Conservation (phyloP, 2,888 invertebrate genomes). For the Barypeithes pellucidus region DNA sequence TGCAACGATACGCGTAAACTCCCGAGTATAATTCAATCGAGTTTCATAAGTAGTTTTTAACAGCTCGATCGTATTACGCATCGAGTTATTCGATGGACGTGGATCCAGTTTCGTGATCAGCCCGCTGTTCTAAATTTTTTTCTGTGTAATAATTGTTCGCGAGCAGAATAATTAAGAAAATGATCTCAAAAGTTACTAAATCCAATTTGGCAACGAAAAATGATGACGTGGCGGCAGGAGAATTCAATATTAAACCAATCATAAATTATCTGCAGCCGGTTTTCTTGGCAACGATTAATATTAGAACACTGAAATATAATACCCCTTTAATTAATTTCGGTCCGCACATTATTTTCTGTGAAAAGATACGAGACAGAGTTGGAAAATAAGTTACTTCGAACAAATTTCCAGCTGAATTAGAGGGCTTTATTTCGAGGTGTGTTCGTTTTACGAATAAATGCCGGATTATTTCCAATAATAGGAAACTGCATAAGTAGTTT, state of each 20-base stretch:
- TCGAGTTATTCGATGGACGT: too few species aligned
- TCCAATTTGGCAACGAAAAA: not conserved
- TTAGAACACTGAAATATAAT: not conserved
- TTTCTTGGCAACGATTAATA: slow-evolving; percentile 14
- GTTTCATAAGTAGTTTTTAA: too few species aligned
- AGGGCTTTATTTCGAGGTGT: not conserved
- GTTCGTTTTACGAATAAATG: too few species aligned
- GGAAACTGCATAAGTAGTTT: too few species aligned
- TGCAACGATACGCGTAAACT: too few species aligned
- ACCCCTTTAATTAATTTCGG: not conserved
- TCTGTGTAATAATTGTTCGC: too few species aligned
- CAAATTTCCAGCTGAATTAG: not conserved
- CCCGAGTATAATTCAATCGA: too few species aligned
- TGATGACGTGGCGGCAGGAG: not conserved
- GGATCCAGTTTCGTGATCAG: too few species aligned
- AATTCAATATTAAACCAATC: slow-evolving; percentile 5
- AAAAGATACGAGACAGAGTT: not conserved
- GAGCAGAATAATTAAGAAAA: not conserved
- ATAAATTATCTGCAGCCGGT: slow-evolving; percentile 12
- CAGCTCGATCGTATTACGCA: too few species aligned
- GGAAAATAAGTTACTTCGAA: too few species aligned
- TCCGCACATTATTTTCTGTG: not conserved
- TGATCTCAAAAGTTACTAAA: not conserved
- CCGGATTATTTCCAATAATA: too few species aligned
- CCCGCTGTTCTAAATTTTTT: too few species aligned